A percentile compares a stretch with the other conserved stretches of the same genome.
Evolutionary conservation across 2,113 vertebrate species (phyloP).

Genomic region (Tringa solitaria): DNA sequence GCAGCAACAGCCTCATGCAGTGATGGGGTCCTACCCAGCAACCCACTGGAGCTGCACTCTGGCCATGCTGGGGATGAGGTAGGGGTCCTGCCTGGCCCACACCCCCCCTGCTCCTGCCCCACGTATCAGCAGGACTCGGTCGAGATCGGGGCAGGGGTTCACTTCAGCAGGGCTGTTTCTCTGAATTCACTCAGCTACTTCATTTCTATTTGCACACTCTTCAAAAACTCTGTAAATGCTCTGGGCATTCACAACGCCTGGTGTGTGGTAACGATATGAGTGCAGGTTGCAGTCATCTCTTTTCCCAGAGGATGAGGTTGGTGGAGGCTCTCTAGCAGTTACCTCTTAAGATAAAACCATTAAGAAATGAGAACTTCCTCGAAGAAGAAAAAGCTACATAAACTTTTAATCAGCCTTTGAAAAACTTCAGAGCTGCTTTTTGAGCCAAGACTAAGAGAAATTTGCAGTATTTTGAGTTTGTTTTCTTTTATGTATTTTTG

Average conservation of each 20-base stretch:
- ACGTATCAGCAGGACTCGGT: background rate
- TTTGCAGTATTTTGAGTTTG: background rate
- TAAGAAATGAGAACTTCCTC: background rate
- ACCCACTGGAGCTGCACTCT: background rate
- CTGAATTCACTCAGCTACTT: background rate
- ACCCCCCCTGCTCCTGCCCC: background rate
- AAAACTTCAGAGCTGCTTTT: background rate
- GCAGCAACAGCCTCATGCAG: background rate
- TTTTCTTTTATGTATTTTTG: background rate
- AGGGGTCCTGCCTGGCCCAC: background rate
- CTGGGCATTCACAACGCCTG: accelerated
- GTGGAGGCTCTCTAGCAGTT: background rate
- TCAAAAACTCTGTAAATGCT: background rate
- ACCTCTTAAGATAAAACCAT: background rate
- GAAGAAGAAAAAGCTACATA: background rate
- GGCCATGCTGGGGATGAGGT: background rate
- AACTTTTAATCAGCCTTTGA: background rate
- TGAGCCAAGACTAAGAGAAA: background rate
- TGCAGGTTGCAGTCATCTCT: background rate
- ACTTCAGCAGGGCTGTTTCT: background rate
- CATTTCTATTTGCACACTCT: background rate
- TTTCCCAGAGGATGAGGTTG: background rate
- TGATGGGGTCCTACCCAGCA: background rate
- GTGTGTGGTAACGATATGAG: background rate
- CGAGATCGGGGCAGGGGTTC: background rate